These are phyloP conservation scores for Solenopsis fugax DNA, from an alignment of 1,140 invertebrate genomes.

Conservation along the genomic window DNA sequence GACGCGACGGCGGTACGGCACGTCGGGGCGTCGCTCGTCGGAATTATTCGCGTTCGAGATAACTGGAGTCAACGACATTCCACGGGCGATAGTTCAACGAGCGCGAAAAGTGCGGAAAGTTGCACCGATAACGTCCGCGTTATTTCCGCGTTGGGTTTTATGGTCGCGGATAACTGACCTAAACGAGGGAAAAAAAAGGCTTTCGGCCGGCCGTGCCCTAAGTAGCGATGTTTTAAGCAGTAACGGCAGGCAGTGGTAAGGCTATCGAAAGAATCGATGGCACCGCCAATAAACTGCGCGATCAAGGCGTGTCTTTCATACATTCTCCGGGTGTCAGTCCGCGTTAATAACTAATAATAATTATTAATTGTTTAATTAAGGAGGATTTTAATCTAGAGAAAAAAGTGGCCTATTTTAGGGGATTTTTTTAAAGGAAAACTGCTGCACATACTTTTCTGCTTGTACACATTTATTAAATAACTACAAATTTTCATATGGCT, in stretches of 20 bases:
- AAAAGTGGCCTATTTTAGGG: too few species aligned
- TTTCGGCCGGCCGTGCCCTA: not conserved
- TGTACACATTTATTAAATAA: too few species aligned
- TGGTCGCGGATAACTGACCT: not conserved
- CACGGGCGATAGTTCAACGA: conserved; percentile 45
- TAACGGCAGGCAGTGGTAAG: too few species aligned
- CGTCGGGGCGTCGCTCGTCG: conserved; percentile 22
- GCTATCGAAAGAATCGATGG: not conserved
- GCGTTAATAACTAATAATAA: not conserved
- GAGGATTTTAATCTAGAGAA: too few species aligned
- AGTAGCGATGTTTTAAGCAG: conserved; percentile 8
- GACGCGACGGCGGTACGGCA: not conserved
- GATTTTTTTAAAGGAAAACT: too few species aligned
- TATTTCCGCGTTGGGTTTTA: conserved; percentile 26
- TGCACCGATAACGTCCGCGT: conserved; percentile 44
- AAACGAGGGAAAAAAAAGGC: not conserved
- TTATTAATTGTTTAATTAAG: conserved; percentile 20
- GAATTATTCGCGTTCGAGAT: conserved; percentile 64
- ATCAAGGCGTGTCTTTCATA: not conserved
- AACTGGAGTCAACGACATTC: conserved; percentile 67
- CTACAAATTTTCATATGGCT: too few species aligned
- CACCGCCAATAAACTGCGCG: not conserved
- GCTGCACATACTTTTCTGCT: too few species aligned
- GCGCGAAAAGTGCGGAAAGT: conserved; percentile 46
- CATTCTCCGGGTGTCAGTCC: not conserved